These are phyloP conservation scores for Uropetala carovei DNA, from an alignment of 2,888 invertebrate genomes.

Conservation along the genomic window DNA sequence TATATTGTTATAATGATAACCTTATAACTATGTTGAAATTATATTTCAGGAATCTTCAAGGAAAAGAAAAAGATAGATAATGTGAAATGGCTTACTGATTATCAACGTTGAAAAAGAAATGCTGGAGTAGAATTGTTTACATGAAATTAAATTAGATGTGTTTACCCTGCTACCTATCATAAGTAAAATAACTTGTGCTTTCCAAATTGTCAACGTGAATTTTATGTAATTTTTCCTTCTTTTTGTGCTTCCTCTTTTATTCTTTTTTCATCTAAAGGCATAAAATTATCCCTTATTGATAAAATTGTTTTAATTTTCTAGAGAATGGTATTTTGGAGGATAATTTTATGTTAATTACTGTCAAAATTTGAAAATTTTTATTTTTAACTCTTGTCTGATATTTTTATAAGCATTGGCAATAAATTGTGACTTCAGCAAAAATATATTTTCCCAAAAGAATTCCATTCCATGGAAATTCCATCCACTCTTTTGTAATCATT, in stretches of 20 bases:
- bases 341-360: background rate
- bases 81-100: background rate
- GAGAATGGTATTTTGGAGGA: background rate
- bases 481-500: background rate
- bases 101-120: background rate
- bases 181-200: background rate
- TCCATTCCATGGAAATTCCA: background rate
- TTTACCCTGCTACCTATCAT: background rate
- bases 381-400: too few relatives aligned
- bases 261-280: background rate
- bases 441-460: background rate
- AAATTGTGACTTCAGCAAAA: too few relatives aligned
- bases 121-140: background rate
- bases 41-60: slow-evolving; percentile 38
- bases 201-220: background rate
- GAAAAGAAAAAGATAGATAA: slow-evolving; percentile 47
- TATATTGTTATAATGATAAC: background rate
- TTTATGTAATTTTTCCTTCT: background rate
- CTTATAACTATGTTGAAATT: background rate
- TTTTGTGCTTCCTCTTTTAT: background rate
- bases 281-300: too few relatives aligned
- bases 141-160: slow-evolving; percentile 12
- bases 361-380: too few relatives aligned
- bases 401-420: too few relatives aligned
- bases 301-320: background rate